These are phyloP conservation scores for Sinelater perroti DNA, from an alignment of 2,888 invertebrate species.

Conservation along the genomic window DNA sequence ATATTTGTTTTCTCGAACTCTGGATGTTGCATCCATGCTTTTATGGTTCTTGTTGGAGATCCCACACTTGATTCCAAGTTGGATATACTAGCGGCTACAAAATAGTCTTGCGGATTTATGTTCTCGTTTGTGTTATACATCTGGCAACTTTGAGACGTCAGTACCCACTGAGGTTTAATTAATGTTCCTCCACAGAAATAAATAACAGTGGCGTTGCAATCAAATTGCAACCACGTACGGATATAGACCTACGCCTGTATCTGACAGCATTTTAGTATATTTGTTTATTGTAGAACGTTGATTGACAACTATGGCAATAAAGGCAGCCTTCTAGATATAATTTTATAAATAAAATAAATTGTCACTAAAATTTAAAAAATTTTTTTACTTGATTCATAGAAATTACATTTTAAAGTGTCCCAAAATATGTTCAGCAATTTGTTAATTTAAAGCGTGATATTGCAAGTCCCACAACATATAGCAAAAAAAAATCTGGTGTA, in stretches of 20 bases:
- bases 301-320: too few species aligned
- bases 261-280: too few species aligned
- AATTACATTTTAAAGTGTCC: too few species aligned
- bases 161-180: slow-evolving; percentile 26
- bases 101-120: neutral
- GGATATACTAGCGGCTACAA: slow-evolving; percentile 7
- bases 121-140: neutral
- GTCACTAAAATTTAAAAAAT: too few species aligned
- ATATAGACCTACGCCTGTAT: neutral
- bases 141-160: slow-evolving; percentile 31
- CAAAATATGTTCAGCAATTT: too few species aligned
- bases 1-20: slow-evolving; percentile 7
- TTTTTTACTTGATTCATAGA: too few species aligned
- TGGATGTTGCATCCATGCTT: slow-evolving; percentile 26
- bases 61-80: neutral
- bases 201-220: neutral
- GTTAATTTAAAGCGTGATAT: too few species aligned
- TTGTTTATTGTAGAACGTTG: too few species aligned
- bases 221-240: slow-evolving; percentile 5
- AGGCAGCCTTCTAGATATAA: too few species aligned
- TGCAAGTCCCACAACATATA: too few species aligned
- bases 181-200: slow-evolving; percentile 31
- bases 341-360: too few species aligned
- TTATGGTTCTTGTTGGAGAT: slow-evolving; percentile 1
- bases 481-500: too few species aligned